Evolutionary conservation across 1,140 invertebrate genomes (phyloP), one percentile per base, ranked within the genome.

Genomic region (Maconellicoccus hirsutus): DNA sequence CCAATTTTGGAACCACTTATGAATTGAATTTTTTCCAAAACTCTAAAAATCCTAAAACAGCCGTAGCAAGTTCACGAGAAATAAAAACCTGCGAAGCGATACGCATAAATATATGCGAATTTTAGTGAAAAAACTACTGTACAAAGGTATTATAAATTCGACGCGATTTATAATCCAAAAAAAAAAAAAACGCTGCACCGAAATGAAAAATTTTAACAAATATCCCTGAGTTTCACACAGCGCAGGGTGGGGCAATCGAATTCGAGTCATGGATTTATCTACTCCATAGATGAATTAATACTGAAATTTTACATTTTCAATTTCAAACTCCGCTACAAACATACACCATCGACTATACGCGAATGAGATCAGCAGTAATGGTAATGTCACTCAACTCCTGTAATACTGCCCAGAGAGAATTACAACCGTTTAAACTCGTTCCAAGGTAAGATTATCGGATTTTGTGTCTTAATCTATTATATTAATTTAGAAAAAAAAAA

Each of bases 401-500:
- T 52, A 52, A 52, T 52, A 52, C 42, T 52, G 42, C 42, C 42
- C 42, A 52, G 42, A 52, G 42, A 52, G 42, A 52, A 52, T 52
- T 52, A 52, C 42, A 52, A 52, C 42, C 42, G 42, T 52, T 16
- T 19, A 4, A 52, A 52, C 10, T 52, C 42, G 4, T 19, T 52
- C 42, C 42, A 52, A 52, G 42, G 10, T 52, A 52, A 52, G 6
- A 52, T 52, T 33, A 33, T 33, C 12, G 29, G 12, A 19, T 52
- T 52, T 52, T 52, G 42, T 52, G 42, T 52, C 42, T 52, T 52
- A 52, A 52, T 12, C 12, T 12, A 12, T 33, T 33, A 33, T 12
- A 33, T 6, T 33, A 33, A 33, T 33, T n/a, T 33, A 33, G 29
- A 33, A 33, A 33, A 33, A 33, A 33, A 12, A 33, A 33, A 33